A percentile compares a stretch with the other conserved stretches of the same genome.
These are phyloP conservation scores for Saturnia pavonia DNA, from an alignment of 2,888 invertebrate species.

Conservation along the genomic window DNA sequence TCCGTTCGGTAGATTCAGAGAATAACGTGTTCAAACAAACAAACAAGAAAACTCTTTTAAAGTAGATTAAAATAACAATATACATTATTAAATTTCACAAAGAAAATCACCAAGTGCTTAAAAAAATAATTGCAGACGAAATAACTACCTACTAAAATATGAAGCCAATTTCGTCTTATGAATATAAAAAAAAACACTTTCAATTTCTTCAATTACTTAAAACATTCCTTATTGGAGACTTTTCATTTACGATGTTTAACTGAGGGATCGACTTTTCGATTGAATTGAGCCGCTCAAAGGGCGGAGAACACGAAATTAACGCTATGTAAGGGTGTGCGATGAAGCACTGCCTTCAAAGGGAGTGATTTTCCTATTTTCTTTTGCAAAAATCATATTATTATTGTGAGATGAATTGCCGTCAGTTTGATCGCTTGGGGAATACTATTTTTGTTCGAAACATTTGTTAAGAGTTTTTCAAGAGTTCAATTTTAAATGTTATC, in stretches of 20 bases:
- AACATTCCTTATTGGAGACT: slow-evolving; percentile 73
- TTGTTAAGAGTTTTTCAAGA: not conserved
- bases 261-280: slow-evolving; percentile 79
- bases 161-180: slow-evolving; percentile 38
- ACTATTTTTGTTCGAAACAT: slow-evolving; percentile 14
- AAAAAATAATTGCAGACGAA: not conserved
- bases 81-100: too few relatives aligned
- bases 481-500: not conserved
- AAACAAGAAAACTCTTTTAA: too few relatives aligned
- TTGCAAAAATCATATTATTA: slow-evolving; percentile 47
- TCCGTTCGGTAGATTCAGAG: too few relatives aligned
- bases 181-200: slow-evolving; percentile 72
- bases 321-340: slow-evolving; percentile 71
- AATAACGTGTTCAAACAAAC: too few relatives aligned
- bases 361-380: slow-evolving; percentile 72
- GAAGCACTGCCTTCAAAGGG: slow-evolving; percentile 69
- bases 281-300: slow-evolving; percentile 79
- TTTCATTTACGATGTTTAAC: slow-evolving; percentile 80
- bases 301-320: slow-evolving; percentile 72
- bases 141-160: not conserved
- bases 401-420: slow-evolving; percentile 24
- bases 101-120: too few relatives aligned
- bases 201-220: slow-evolving; percentile 76
- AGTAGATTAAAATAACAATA: too few relatives aligned
- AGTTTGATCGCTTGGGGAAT: slow-evolving; percentile 22